These are phyloP conservation scores for Cephus nigrinus DNA, from an alignment of 2,888 invertebrate genomes.

Conservation along the genomic window DNA sequence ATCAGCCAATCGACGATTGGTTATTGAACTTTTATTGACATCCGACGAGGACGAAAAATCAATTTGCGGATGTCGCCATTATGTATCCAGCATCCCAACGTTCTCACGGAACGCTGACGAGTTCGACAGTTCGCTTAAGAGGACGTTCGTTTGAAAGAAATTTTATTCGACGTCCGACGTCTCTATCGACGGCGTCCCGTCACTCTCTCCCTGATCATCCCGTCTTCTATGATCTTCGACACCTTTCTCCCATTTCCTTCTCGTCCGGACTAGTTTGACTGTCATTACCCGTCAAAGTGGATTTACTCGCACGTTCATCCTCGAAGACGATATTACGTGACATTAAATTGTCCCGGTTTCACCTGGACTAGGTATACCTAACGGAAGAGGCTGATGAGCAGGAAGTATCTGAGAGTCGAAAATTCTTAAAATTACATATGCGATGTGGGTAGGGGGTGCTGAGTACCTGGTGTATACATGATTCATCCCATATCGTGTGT, in stretches of 20 bases:
- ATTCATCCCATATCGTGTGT: slow-evolving; percentile 6
- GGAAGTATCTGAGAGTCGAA: background rate
- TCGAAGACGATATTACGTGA: background rate
- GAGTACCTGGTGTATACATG: background rate
- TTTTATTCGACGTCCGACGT: background rate
- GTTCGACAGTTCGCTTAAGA: slow-evolving; percentile 47
- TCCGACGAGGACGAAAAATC: slow-evolving; percentile 47
- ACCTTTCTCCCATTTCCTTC: background rate
- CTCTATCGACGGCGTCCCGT: slow-evolving; percentile 4
- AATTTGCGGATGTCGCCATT: slow-evolving; percentile 45
- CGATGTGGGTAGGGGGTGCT: background rate
- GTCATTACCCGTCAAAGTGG: background rate
- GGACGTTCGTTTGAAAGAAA: slow-evolving; percentile 3
- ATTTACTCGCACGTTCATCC: background rate
- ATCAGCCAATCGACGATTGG: slow-evolving; percentile 35
- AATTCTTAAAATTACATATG: background rate
- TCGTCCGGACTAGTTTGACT: background rate
- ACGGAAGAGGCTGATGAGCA: background rate
- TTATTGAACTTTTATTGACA: slow-evolving; percentile 61
- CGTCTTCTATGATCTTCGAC: background rate
- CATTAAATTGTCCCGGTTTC: background rate
- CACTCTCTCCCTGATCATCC: background rate
- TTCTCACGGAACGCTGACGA: slow-evolving; percentile 18
- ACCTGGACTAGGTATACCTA: background rate
- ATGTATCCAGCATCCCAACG: slow-evolving; percentile 11